Base-by-base conservation (phyloP, 1,140 invertebrate genomes). In the Anthonomus grandis region DNA sequence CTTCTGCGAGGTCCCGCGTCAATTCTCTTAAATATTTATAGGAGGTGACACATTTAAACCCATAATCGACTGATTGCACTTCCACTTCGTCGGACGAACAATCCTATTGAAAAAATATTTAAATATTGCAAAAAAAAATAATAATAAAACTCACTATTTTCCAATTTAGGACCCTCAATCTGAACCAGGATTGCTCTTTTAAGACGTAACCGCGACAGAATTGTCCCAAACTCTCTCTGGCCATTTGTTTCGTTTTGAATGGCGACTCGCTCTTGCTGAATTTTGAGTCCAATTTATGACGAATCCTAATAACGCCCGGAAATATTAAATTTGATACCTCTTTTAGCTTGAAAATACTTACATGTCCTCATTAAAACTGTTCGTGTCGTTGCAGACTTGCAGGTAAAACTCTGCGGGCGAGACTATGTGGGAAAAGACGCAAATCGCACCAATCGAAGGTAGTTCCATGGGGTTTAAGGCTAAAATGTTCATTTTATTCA, bases 61-160 rank as follows among this genome's bases (percentile, higher is more conserved):
- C 66, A 48, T 55, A 64, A 56, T 67, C 66, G 3, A 65, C 60
- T 23, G 61, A 46, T 36, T 60, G 47, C 12, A 65, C 48, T 10
- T 57, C 18, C 3, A 67, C 55, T 37, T 50, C 44, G 10, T 58
- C 56, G 3, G 37, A 31, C n/a, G 57, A 13, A 2, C 46, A 17
- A 12, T 57, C 50, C 62, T 61, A 45, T 22, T 59, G 62, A 3
- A 10, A 9, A 37, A 51, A 39, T 12, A 19, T 34, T 24, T 46
- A 8, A 44, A 49, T 18, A 5, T 27, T 13, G 13, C n/a, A 47
- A 27, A 27, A 23, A 8, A 27, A 54, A 17, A 15, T 45, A 39
- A 17, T 52, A 52, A 44, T 17, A 4, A 2, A 38, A 10, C 54
- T 48, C 50, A 57, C 55, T 47, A 57, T 24, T 31, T 50, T 41